These are phyloP conservation scores for Prinia subflava DNA, from an alignment of 2,113 vertebrate species.

Conservation along the genomic window DNA sequence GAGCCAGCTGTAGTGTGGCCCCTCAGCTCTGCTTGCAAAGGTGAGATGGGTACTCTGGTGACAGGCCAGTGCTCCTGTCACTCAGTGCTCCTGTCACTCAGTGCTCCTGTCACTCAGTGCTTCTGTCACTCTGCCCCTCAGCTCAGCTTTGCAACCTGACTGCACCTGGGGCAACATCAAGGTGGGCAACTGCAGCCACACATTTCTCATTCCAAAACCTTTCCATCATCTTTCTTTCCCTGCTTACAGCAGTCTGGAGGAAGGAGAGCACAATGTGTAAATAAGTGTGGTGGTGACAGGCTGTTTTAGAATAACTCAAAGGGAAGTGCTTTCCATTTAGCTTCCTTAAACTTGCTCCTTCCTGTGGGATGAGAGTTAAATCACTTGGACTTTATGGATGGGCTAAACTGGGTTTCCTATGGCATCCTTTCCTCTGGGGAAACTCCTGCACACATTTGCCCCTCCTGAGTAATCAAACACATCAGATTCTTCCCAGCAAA, in stretches of 20 bases:
- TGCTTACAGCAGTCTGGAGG: neutral
- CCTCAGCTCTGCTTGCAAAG: neutral
- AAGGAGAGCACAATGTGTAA: neutral
- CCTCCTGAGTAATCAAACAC: neutral
- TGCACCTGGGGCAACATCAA: neutral
- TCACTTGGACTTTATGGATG: neutral
- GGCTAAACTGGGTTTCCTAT: neutral
- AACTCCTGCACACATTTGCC: neutral
- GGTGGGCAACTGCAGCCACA: neutral
- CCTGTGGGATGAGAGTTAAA: neutral
- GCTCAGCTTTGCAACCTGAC: neutral
- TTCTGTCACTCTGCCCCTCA: fast-evolving
- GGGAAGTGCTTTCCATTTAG: neutral
- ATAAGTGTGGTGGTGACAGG: neutral
- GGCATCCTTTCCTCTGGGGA: neutral
- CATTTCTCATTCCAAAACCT: neutral
- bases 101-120: too few species aligned
- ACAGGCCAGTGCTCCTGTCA: neutral
- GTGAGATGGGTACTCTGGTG: neutral
- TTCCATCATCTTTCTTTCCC: neutral
- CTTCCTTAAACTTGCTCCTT: neutral
- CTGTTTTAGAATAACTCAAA: neutral
- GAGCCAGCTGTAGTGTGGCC: neutral
- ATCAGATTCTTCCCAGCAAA: neutral
- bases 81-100: too few species aligned